These are phyloP conservation scores for Drosophila meridionalis DNA, from an alignment of 2,888 invertebrate species.

Conservation along the genomic window DNA sequence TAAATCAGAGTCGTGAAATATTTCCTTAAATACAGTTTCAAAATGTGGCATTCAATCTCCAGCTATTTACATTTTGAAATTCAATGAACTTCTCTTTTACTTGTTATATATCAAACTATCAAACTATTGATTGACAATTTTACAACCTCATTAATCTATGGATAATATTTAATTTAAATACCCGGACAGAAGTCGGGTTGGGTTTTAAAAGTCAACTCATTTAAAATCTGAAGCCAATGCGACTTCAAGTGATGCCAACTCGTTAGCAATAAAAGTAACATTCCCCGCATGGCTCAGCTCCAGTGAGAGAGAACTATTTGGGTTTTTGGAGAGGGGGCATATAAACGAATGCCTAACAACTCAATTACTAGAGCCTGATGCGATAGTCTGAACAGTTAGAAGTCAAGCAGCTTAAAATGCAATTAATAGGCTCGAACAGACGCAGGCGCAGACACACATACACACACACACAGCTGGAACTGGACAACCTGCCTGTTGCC, in stretches of 20 bases:
- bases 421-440: conserved; percentile 55
- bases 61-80: not conserved
- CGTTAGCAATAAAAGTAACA: conserved; percentile 49
- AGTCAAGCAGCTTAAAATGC: conserved; percentile 53
- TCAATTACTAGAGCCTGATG: conserved; percentile 64
- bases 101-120: not conserved
- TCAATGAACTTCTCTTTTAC: not conserved
- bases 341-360: conserved; percentile 56
- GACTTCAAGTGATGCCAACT: conserved; percentile 29
- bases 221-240: not conserved
- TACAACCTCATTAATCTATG: not conserved
- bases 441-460: conserved; percentile 10
- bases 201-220: not conserved
- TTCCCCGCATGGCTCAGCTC: conserved; percentile 31
- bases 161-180: conserved; percentile 12
- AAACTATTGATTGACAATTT: not conserved
- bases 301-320: conserved; percentile 2
- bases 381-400: conserved; percentile 21
- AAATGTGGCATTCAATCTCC: not conserved
- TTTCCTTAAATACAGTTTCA: not conserved
- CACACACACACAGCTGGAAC: not conserved
- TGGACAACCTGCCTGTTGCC: conserved; percentile 55
- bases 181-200: not conserved
- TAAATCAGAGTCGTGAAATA: too few relatives aligned
- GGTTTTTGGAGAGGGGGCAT: not conserved